These are phyloP conservation scores for Aleiodes leptofemur DNA, from an alignment of 2,888 invertebrate genomes.

Conservation along the genomic window DNA sequence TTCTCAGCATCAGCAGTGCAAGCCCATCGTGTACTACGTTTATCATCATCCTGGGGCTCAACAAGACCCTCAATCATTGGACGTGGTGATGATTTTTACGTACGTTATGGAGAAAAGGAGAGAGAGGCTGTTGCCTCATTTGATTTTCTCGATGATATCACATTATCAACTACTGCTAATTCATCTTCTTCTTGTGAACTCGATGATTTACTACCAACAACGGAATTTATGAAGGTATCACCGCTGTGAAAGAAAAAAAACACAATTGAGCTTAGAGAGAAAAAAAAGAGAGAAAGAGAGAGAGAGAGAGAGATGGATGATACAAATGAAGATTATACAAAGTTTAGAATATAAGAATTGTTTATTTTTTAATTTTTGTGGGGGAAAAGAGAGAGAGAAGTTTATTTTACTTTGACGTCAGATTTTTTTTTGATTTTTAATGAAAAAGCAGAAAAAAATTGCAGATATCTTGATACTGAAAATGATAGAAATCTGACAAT, in stretches of 20 bases:
- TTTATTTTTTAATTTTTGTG: not conserved
- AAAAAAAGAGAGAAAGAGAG: no score
- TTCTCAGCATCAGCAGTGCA: slow-evolving; percentile 72
- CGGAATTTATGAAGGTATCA: slow-evolving; percentile 66
- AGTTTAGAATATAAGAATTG: slow-evolving; percentile 4
- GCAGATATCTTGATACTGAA: no score
- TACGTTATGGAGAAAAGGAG: slow-evolving; percentile 86
- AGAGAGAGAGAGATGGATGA: slow-evolving; percentile 14
- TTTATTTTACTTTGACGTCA: not conserved
- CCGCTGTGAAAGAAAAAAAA: slow-evolving; percentile 58
- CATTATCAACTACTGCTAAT: slow-evolving; percentile 35
- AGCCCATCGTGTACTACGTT: slow-evolving; percentile 72
- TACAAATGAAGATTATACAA: slow-evolving; percentile 23
- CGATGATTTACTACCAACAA: slow-evolving; percentile 54
- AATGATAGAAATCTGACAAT: no score
- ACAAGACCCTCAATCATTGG: slow-evolving; percentile 85
- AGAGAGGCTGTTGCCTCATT: slow-evolving; percentile 87
- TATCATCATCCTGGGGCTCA: slow-evolving; percentile 72
- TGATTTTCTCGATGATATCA: slow-evolving; percentile 86
- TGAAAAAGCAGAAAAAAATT: no score
- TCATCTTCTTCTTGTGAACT: slow-evolving; percentile 54
- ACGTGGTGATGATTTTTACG: slow-evolving; percentile 86
- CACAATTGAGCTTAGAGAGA: slow-evolving; percentile 56
- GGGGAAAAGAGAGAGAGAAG: not conserved
- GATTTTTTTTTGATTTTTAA: no score